Base-by-base conservation (phyloP, 2,797 vertebrate species). In the Danio aesculapii region DNA sequence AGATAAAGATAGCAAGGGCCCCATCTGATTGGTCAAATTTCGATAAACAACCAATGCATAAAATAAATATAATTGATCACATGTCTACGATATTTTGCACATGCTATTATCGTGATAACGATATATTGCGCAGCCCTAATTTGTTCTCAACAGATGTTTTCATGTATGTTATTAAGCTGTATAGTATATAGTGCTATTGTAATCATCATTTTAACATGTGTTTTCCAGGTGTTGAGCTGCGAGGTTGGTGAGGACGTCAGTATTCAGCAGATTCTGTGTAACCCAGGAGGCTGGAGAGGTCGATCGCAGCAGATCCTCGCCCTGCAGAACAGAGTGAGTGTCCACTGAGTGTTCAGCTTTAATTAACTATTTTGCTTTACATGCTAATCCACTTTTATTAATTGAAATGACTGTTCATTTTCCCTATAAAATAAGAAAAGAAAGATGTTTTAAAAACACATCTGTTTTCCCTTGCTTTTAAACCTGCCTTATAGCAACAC, bases 231-330 rank as follows among this genome's bases (percentile, higher is more conserved):
- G 86, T 88, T 99, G 84, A 88, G 89, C 85, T 96, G 76, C 49
- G 98, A 99, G 91, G 88, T 98, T 5, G 98, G 98, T 8, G 97
- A 98, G 72, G 96, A 96, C 0, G 91, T 98, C 84, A 96, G 88
- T 47, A 75, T 99, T 58, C 95, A 95, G 80, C 96, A 92, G 61
- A 88, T 98, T 47, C 76, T 97, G 47, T 89, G 82, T 86, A 91
- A 85, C n/a, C 92, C 94, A 0, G 95, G 96, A 63, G 93, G 85
- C 86, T 98, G 97, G 92, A 93, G 97, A 82, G 97, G 97, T 3
- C 94, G 97, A 30, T 94, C 97, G 4, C 97, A 99, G 87, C 97
- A 98, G 86, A 98, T 99, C 53, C 93, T 98, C 0, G 88, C 92
- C 84, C 90, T 99, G 44, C 97, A 98, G 82, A 93, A 88, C 83